Evolutionary conservation across 2,113 vertebrate genomes (phyloP), one percentile per base, ranked within the genome.

Genomic region (Ranitomeya imitator): DNA sequence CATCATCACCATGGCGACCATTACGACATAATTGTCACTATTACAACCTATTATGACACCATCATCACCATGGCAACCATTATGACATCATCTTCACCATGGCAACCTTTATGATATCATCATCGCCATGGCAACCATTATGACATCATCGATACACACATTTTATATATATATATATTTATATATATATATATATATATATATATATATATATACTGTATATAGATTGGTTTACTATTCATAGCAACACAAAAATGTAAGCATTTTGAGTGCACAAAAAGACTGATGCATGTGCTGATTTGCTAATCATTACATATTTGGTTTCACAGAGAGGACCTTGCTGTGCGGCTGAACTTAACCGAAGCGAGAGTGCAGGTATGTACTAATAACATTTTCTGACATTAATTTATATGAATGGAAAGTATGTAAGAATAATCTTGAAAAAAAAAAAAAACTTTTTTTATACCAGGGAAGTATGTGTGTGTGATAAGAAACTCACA

Each of bases 291-390:
- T 52, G 52, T 54, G 23, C 37, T 76, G 14, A 60, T 85, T 7
- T 83, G 10, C 15, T 74, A 37, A 51, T 16, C 7, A 19, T 74
- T 15, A 0, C 16, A 74, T 74, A 13, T 90, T 80, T 90, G 67
- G 89, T 76, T 88, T 82, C 86, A 65, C 92, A 95, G 94, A 85
- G 93, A 95, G 89, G 94, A 94, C 90, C 90, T 95, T 85, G 95
- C 94, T 3, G 31, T 91, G 90, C 92, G 92, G 26, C 91, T 95
- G 11, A 92, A 93, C 81, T 90, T 95, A 82, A 94, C 93, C 4
- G 95, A 95, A 90, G 93, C 93, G 26, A 92, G 93, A 63, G 93
- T 95, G 15, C 95, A 95, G 93, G 95, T 95, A 91, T 90, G 91
- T 79, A 13, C 18, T 26, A 18, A 52, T 23, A 8, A 26, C 51